phyloP scores from a whole-genome alignment of 2,113 vertebrate species.

The Typhlomys cinereus region DNA sequence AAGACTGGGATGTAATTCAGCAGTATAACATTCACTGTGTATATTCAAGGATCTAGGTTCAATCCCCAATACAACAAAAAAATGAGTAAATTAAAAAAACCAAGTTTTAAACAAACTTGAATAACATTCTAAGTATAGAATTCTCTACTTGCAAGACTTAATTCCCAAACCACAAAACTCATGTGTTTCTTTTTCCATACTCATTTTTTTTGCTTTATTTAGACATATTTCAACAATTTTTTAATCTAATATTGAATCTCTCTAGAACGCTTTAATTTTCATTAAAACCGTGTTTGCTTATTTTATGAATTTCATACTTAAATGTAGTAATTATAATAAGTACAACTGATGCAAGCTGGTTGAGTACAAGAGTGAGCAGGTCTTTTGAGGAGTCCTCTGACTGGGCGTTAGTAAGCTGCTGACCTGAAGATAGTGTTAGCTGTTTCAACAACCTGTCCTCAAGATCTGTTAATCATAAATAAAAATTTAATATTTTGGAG shows the following conservation, averaged over 20 bases:
- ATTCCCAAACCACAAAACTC: background rate
- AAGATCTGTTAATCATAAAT: background rate
- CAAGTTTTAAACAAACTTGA: constrained; percentile 9
- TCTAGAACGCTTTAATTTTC: background rate
- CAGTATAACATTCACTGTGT: too few relatives aligned
- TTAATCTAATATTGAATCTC: background rate
- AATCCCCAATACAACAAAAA: too few relatives aligned
- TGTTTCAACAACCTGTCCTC: rapidly evolving
- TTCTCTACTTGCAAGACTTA: background rate
- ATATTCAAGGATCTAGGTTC: too few relatives aligned
- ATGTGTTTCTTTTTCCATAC: constrained; percentile 20
- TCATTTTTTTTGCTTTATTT: background rate
- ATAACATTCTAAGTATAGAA: background rate
- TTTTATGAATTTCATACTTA: background rate
- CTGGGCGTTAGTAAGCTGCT: background rate
- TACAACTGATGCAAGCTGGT: background rate
- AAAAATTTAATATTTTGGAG: background rate
- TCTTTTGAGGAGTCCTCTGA: too few relatives aligned
- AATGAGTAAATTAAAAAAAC: background rate
- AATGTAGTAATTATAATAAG: background rate
- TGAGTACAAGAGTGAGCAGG: background rate
- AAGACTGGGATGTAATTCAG: too few relatives aligned
- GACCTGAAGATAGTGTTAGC: rapidly evolving
- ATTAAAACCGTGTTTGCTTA: background rate
- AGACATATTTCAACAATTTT: background rate